A percentile compares a stretch with the other conserved stretches of the same genome.
Conservation (phyloP, 2,797 vertebrate species). For the Melanotaenia parkinsoni region DNA sequence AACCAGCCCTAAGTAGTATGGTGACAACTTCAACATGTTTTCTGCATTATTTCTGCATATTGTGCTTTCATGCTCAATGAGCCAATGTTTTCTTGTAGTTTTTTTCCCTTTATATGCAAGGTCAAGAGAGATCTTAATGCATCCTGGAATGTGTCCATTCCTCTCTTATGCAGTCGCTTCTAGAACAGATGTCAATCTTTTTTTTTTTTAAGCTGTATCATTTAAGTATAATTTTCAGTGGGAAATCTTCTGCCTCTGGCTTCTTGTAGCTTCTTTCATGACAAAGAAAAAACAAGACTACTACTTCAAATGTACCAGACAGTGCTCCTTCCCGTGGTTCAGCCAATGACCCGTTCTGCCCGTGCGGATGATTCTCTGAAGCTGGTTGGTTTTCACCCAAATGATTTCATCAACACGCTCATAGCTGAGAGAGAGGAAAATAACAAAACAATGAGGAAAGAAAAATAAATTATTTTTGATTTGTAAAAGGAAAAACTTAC, state of each 20-base stretch:
- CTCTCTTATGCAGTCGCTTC: no score
- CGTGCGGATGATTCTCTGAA: conserved; percentile 94
- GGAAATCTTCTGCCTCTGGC: neutral
- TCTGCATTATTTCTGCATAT: no score
- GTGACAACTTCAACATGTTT: no score
- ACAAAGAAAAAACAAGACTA: neutral
- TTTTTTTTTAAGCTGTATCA: neutral
- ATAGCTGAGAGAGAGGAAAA: conserved; percentile 79
- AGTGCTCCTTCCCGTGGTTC: conserved; percentile 96
- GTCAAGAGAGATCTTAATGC: no score
- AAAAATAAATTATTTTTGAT: neutral
- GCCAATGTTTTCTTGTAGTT: no score
- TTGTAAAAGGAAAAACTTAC: conserved; percentile 74
- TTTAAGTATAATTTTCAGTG: neutral
- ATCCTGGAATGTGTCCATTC: no score
- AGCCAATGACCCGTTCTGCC: conserved; percentile 94
- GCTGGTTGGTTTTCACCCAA: conserved; percentile 96
- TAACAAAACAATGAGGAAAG: fast-evolving
- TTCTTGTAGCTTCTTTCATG: neutral
- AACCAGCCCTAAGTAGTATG: no score
- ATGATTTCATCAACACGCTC: conserved; percentile 95
- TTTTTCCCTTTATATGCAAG: no score
- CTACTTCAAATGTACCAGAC: conserved; percentile 81
- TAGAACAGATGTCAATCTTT: neutral
- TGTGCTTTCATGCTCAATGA: no score